Evolutionary conservation across 2,113 vertebrate genomes (phyloP).

Genomic region (Camelus bactrianus): DNA sequence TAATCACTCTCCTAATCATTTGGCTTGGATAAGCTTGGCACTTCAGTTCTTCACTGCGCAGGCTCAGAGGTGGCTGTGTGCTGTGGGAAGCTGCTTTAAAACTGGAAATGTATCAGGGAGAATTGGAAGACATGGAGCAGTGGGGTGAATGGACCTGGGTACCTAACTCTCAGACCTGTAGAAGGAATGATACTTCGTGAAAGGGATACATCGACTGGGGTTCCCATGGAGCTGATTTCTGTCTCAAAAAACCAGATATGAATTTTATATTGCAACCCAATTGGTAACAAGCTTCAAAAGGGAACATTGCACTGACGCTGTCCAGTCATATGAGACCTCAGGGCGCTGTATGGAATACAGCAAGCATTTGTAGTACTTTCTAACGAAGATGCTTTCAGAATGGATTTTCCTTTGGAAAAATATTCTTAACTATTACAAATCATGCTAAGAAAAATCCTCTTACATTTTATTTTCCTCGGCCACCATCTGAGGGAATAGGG

Average conservation of each 20-base stretch:
- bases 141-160: fast-evolving
- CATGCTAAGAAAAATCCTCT: neutral
- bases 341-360: neutral
- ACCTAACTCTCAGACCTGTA: neutral
- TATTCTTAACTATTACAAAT: slow-evolving; percentile 6
- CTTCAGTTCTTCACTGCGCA: neutral
- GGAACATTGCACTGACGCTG: neutral
- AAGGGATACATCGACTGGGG: neutral
- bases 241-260: neutral
- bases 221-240: neutral
- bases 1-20: neutral
- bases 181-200: neutral
- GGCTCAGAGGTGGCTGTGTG: neutral
- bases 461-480: neutral
- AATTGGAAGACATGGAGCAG: neutral
- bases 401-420: neutral
- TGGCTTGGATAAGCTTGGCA: neutral
- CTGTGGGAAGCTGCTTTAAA: neutral
- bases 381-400: slow-evolving; percentile 26
- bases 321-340: neutral
- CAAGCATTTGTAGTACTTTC: neutral
- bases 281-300: neutral
- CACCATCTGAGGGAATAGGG: neutral
- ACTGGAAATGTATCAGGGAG: neutral
- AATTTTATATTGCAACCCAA: neutral